Conservation (phyloP, 2,888 invertebrate species). For the Philopedon plagiatum region DNA sequence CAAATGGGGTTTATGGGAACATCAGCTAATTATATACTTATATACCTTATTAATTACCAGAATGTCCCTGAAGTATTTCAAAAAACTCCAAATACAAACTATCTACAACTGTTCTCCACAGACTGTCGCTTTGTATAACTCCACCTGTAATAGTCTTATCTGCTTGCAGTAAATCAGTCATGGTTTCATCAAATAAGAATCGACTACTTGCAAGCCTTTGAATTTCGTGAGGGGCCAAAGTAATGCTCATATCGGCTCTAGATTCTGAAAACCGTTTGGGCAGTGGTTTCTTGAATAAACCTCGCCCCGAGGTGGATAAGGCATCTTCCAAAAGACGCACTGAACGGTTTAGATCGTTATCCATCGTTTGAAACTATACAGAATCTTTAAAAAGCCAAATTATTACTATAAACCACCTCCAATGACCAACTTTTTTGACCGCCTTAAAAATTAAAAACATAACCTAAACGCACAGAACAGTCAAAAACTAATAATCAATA, state of each 20-base stretch:
- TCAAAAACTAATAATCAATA: background rate
- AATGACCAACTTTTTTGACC: no score
- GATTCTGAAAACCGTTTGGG: slow-evolving; percentile 28
- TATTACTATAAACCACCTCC: no score
- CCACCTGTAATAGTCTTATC: slow-evolving; percentile 62
- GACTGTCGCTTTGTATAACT: slow-evolving; percentile 60
- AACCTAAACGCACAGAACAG: no score
- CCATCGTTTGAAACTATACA: slow-evolving; percentile 29
- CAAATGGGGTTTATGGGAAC: background rate
- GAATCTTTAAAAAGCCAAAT: no score
- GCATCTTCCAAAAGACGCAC: slow-evolving; percentile 65
- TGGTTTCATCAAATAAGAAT: slow-evolving; percentile 51
- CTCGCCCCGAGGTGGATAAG: slow-evolving; percentile 59
- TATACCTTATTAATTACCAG: slow-evolving; percentile 50
- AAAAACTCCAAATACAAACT: slow-evolving; percentile 66
- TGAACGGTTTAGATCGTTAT: slow-evolving; percentile 65
- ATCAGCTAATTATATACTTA: background rate
- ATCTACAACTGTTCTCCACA: slow-evolving; percentile 64
- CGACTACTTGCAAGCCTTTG: slow-evolving; percentile 49
- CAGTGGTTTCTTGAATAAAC: slow-evolving; percentile 50
- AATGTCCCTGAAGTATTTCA: slow-evolving; percentile 64
- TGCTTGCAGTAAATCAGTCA: slow-evolving; percentile 48
- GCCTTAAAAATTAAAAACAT: no score
- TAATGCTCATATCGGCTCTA: slow-evolving; percentile 56
- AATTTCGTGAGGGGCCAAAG: slow-evolving; percentile 58